Evolutionary conservation across 2,797 vertebrate species (phyloP).

Genomic region (Notolepis coatsorum): DNA sequence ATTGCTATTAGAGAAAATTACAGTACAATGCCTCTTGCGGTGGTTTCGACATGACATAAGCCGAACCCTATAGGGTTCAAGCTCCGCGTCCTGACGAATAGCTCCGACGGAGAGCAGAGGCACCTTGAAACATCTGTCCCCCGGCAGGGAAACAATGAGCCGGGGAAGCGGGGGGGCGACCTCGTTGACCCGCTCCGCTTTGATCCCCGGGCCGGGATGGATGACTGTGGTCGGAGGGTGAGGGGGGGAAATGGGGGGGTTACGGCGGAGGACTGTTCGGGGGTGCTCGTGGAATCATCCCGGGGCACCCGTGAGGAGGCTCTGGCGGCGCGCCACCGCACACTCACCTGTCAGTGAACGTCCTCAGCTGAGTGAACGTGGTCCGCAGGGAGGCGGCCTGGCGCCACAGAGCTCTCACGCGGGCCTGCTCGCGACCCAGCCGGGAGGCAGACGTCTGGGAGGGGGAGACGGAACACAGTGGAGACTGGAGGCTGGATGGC

Average conservation of each 20-base stretch:
- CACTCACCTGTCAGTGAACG: constrained; percentile 84
- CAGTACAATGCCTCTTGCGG: constrained; percentile 51
- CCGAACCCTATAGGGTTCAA: constrained; percentile 46
- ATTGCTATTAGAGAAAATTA: constrained; percentile 69
- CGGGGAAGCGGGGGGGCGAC: constrained; percentile 44
- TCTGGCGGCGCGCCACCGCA: constrained; percentile 63
- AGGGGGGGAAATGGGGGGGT: constrained; percentile 42
- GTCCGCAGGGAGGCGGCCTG: constrained; percentile 84
- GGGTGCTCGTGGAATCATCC: constrained; percentile 48
- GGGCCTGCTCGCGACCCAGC: constrained; percentile 73
- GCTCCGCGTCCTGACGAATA: constrained; percentile 68
- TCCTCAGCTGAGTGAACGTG: constrained; percentile 84
- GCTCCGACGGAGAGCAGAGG: constrained; percentile 54
- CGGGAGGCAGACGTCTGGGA: constrained; percentile 68
- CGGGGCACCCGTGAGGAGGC: constrained; percentile 35
- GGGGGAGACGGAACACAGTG: constrained; percentile 35
- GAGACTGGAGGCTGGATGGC: constrained; percentile 21
- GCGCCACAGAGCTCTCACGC: constrained; percentile 83
- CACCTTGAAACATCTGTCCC: constrained; percentile 59
- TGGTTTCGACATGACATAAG: constrained; percentile 52
- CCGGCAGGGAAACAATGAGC: constrained; percentile 58
- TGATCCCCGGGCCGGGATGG: constrained; percentile 68
- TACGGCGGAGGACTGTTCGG: constrained; percentile 8
- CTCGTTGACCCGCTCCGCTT: constrained; percentile 68
- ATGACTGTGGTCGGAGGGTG: constrained; percentile 46